A percentile compares a stretch with the other conserved stretches of the same genome.
Conservation (phyloP, 2,888 invertebrate genomes). For the Amphipoea lucens region DNA sequence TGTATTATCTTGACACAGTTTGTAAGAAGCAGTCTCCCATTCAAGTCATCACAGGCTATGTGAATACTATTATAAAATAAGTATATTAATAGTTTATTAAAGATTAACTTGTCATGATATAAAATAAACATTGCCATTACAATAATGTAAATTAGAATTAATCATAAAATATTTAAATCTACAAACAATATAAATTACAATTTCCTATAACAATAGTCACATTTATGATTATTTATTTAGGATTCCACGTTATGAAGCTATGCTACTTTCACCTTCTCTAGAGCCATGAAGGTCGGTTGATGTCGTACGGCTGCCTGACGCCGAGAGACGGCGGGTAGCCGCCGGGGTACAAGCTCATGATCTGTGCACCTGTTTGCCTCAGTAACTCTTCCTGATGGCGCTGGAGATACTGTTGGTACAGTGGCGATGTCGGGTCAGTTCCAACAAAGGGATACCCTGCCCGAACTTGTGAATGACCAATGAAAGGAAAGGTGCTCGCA, state of each 20-base stretch:
- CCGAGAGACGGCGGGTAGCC: constrained; percentile 91
- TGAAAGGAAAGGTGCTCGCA: constrained; percentile 90
- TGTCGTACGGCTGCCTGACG: constrained; percentile 93
- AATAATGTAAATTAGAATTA: constrained; percentile 75
- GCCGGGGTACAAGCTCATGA: constrained; percentile 92
- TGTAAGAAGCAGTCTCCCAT: constrained; percentile 73
- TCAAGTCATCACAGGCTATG: constrained; percentile 70
- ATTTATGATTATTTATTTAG: constrained; percentile 75
- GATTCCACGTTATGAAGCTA: constrained; percentile 55
- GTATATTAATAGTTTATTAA: constrained; percentile 63
- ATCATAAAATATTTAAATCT: constrained; percentile 78
- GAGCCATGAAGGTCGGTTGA: constrained; percentile 93
- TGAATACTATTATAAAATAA: constrained; percentile 69
- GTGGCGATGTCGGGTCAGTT: constrained; percentile 91
- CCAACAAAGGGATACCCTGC: constrained; percentile 91
- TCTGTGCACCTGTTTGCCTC: constrained; percentile 91
- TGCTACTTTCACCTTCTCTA: constrained; percentile 75
- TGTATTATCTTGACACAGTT: constrained; percentile 37
- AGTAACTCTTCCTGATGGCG: constrained; percentile 91
- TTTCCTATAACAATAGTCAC: constrained; percentile 82
- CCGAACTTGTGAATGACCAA: constrained; percentile 91
- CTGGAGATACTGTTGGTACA: constrained; percentile 94
- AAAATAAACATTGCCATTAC: constrained; percentile 68
- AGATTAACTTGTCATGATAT: constrained; percentile 76
- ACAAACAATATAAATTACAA: constrained; percentile 85